Evolutionary conservation across 2,888 invertebrate species (phyloP).

Genomic region (Plemyria rubiginata): DNA sequence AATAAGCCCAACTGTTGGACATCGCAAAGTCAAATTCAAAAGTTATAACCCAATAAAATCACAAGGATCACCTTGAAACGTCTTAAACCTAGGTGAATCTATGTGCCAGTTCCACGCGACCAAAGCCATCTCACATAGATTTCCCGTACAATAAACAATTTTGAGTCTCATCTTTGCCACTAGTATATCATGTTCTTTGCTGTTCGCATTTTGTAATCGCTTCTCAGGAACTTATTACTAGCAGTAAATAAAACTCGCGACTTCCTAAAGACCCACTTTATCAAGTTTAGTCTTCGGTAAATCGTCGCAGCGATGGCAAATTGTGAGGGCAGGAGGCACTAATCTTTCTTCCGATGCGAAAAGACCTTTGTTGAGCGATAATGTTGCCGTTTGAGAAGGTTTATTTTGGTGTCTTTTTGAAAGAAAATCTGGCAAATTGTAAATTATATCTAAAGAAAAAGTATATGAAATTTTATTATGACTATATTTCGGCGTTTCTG

Average conservation of each 20-base stretch:
- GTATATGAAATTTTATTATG: too few species aligned
- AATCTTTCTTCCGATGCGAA: constrained; percentile 17
- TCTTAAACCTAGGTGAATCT: too few species aligned
- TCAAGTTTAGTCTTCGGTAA: constrained; percentile 8
- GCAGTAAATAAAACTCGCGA: background rate
- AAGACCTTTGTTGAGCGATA: constrained; percentile 29
- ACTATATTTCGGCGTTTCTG: too few species aligned
- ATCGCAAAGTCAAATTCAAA: too few species aligned
- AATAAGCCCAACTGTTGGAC: too few species aligned
- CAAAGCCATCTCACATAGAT: too few species aligned
- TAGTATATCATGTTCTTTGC: background rate
- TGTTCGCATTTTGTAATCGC: background rate
- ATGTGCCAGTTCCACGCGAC: too few species aligned
- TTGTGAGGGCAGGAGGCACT: constrained; percentile 11
- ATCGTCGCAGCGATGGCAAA: constrained; percentile 10
- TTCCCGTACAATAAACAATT: background rate
- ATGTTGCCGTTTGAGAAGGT: constrained; percentile 9
- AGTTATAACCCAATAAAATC: too few species aligned
- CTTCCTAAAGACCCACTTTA: constrained; percentile 2
- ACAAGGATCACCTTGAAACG: too few species aligned
- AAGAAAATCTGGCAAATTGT: background rate
- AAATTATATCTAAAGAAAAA: too few species aligned
- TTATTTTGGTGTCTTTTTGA: constrained; percentile 9
- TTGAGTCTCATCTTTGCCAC: background rate
- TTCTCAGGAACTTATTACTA: background rate